Evolutionary conservation across 2,888 invertebrate genomes (phyloP).

Genomic region (Criorhina ranunculi): DNA sequence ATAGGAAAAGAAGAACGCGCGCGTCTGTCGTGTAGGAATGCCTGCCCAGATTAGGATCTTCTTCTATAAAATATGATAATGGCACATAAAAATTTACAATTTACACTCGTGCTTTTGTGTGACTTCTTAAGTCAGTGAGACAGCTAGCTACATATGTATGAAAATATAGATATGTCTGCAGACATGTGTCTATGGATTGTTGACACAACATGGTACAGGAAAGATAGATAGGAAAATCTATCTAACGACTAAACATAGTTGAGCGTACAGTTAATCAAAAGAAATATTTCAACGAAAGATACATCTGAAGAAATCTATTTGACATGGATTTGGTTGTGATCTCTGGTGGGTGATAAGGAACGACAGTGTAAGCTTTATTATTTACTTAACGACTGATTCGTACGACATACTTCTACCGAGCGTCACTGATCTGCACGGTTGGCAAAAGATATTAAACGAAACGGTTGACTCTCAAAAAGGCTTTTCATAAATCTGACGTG

Average conservation of each 20-base stretch:
- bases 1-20: slow-evolving; percentile 53
- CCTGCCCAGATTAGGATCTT: slow-evolving; percentile 72
- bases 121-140: slow-evolving; percentile 40
- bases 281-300: neutral
- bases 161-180: slow-evolving; percentile 47
- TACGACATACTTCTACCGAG: too few relatives aligned
- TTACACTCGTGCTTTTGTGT: slow-evolving; percentile 69
- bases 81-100: slow-evolving; percentile 70
- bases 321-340: too few relatives aligned
- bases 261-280: slow-evolving; percentile 14
- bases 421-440: too few relatives aligned
- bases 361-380: too few relatives aligned
- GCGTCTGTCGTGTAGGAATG: slow-evolving; percentile 70
- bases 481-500: too few relatives aligned
- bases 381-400: too few relatives aligned
- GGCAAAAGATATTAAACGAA: too few relatives aligned
- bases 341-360: too few relatives aligned
- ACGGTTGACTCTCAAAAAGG: too few relatives aligned
- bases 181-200: slow-evolving; percentile 19
- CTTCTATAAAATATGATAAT: slow-evolving; percentile 74
- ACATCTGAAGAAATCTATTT: too few relatives aligned
- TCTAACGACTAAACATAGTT: slow-evolving; percentile 16
- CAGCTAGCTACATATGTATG: slow-evolving; percentile 23
- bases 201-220: slow-evolving; percentile 47
- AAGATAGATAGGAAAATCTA: slow-evolving; percentile 23